A percentile compares a stretch with the other conserved stretches of the same genome.
Evolutionary conservation across 2,797 vertebrate genomes (phyloP).

Genomic region (Paratrypauchen microcephalus): DNA sequence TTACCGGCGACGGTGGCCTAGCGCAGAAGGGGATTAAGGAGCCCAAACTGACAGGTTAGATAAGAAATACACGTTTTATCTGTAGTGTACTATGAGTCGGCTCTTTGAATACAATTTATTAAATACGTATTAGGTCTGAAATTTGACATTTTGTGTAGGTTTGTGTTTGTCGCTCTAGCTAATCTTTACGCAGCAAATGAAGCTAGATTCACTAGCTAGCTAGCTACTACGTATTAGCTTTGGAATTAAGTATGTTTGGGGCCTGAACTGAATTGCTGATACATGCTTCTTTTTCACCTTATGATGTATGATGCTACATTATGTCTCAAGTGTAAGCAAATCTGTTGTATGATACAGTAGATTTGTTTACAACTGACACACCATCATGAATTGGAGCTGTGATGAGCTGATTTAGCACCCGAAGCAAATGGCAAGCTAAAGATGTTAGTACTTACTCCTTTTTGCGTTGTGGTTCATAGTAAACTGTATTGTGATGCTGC

Average conservation of each 20-base stretch:
- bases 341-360: not conserved
- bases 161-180: constrained; percentile 9
- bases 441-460: constrained; percentile 43
- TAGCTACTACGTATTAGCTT: constrained; percentile 34
- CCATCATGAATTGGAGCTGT: not conserved
- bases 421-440: constrained; percentile 50
- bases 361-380: not conserved
- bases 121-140: not conserved
- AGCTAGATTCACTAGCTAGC: constrained; percentile 29
- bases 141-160: not conserved
- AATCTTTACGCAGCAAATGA: constrained; percentile 20
- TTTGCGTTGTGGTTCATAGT: not conserved
- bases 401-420: not conserved
- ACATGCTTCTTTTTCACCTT: not conserved
- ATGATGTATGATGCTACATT: not conserved
- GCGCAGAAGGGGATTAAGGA: constrained; percentile 68
- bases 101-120: not conserved
- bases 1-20: constrained; percentile 79
- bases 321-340: not conserved
- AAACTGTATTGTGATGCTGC: not conserved
- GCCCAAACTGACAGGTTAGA: constrained; percentile 76
- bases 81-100: not conserved
- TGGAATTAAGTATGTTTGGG: constrained; percentile 40
- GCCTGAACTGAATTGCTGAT: not conserved
- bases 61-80: not conserved